A percentile compares a stretch with the other conserved stretches of the same genome.
Evolutionary conservation across 2,113 vertebrate species (phyloP).

Genomic region (Rissa tridactyla): DNA sequence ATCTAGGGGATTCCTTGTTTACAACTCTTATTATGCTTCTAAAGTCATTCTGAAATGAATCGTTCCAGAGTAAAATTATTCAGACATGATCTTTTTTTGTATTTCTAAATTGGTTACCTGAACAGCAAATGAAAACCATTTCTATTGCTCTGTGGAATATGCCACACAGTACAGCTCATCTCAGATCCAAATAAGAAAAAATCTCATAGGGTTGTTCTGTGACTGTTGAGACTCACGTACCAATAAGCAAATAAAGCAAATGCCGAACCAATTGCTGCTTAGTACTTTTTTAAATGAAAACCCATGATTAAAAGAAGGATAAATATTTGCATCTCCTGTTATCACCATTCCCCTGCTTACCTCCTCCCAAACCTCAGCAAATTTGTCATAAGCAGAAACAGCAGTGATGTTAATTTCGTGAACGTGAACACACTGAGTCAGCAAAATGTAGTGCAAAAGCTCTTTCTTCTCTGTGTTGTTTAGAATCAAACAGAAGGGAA

Average conservation of each 20-base stretch:
- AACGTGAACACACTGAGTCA: not conserved
- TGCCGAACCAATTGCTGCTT: not conserved
- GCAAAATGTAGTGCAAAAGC: not conserved
- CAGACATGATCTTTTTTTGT: not conserved
- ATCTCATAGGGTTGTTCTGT: not conserved
- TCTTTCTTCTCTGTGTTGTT: not conserved
- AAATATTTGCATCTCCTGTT: not conserved
- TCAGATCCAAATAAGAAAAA: not conserved
- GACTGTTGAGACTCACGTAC: not conserved
- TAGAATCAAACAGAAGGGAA: conserved; percentile 18
- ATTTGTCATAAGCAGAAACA: not conserved
- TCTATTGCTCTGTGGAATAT: not conserved
- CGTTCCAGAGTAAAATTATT: not conserved
- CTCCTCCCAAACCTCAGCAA: not conserved
- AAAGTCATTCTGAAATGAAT: not conserved
- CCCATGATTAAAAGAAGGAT: not conserved
- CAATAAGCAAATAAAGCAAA: not conserved
- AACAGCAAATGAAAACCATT: not conserved
- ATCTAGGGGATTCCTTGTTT: not conserved
- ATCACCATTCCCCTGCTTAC: not conserved
- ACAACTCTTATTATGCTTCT: not conserved
- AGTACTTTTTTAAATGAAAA: not conserved
- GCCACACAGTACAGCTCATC: not conserved
- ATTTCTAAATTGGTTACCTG: not conserved
- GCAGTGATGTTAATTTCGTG: not conserved